Conservation (phyloP, 2,888 invertebrate species). For the Epistrophe grossulariae region DNA sequence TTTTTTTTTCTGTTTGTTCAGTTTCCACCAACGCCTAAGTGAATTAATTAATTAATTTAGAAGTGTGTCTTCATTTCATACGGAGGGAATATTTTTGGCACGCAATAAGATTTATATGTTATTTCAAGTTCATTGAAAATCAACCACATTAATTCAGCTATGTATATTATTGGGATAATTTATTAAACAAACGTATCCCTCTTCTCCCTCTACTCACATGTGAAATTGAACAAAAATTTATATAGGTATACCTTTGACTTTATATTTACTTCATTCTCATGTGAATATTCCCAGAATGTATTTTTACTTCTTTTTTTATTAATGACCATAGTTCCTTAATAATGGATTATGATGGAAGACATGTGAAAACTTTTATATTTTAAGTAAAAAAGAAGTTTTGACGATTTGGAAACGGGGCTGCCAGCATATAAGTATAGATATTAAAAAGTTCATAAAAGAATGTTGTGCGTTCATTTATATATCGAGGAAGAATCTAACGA, state of each 20-base stretch:
- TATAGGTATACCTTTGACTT: neutral
- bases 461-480: too few relatives aligned
- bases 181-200: constrained; percentile 22
- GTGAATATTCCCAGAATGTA: constrained; percentile 32
- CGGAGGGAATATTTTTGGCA: constrained; percentile 25
- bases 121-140: constrained; percentile 50
- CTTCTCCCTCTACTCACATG: neutral
- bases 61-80: constrained; percentile 22
- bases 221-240: neutral
- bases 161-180: constrained; percentile 31
- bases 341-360: constrained; percentile 35
- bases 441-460: too few relatives aligned
- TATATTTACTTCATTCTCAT: constrained; percentile 20
- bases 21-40: constrained; percentile 38
- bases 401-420: neutral
- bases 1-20: neutral
- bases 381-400: neutral
- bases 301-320: neutral
- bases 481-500: too few relatives aligned
- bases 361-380: constrained; percentile 22
- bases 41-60: constrained; percentile 40
- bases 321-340: constrained; percentile 30
- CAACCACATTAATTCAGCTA: constrained; percentile 20
- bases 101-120: constrained; percentile 54
- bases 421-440: neutral